Evolutionary conservation across 1,140 invertebrate genomes (phyloP), one percentile per base, ranked within the genome.

Genomic region (Aphelenchoides fujianensis): DNA sequence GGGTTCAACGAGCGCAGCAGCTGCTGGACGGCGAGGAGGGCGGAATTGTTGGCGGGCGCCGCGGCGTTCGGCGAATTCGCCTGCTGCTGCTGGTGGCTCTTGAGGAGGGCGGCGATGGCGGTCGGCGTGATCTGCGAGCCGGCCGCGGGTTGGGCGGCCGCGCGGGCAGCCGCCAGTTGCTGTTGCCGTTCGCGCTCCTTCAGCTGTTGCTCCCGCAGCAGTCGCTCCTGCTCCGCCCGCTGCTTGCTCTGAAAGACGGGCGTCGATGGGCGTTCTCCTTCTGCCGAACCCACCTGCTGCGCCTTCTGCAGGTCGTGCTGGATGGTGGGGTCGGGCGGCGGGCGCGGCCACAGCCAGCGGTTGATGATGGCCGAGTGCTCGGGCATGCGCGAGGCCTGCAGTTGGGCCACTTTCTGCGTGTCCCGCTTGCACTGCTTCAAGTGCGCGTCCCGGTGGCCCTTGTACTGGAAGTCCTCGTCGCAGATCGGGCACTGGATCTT

Each of bases 401-500:
- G 55, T 5, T 16, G 23, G 30, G 9, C 23, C 12, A 73, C 31
- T 23, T 35, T 30, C 31, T 70, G 12, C 31, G 37, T 54, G 37
- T 74, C 74, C 7, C 71, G 57, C 53, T 78, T 78, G 28, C 74
- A 76, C 32, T 55, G 53, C 23, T 77, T 80, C 67, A 79, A 55
- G 69, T 79, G 77, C 0, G 37, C 30, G 59, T 80, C 76, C 1
- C 79, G 2, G 19, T 80, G 75, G 5, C 77, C 79, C 62, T 79
- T 79, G 53, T 63, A 78, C 30, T 68, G 57, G 36, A 78, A 80
- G 28, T 80, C 71, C 31, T 69, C 76, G 12, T 81, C 79, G 67
- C 77, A 79, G 41, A 80, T 71, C 30, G 78, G 72, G 41, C 77
- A 79, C 61, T 80, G 79, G 27, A 78, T 52, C 67, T 79, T 74